A percentile compares a stretch with the other conserved stretches of the same genome.
Evolutionary conservation across 2,113 vertebrate genomes (phyloP).

Genomic region (Gorilla gorilla): DNA sequence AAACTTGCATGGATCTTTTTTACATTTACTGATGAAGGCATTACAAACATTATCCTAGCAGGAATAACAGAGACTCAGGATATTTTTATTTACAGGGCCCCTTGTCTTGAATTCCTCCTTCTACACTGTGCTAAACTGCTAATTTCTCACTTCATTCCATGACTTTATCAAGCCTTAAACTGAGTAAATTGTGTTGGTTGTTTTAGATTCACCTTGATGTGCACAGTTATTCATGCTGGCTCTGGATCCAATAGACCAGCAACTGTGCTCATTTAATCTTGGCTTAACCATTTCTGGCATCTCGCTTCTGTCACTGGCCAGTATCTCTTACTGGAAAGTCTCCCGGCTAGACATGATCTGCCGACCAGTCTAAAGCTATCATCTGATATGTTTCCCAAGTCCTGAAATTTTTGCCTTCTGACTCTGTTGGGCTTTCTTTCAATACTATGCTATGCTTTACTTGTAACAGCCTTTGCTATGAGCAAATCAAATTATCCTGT

Average conservation of each 20-base stretch:
- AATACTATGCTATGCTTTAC: not conserved
- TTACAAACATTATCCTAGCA: not conserved
- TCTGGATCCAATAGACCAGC: not conserved
- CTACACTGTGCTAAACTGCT: not conserved
- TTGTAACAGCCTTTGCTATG: fast-evolving
- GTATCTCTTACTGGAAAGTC: not conserved
- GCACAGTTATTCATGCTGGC: not conserved
- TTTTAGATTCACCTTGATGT: not conserved
- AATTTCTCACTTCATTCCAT: not conserved
- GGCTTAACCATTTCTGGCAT: not conserved
- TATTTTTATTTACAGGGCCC: not conserved
- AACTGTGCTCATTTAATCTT: not conserved
- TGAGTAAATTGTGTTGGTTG: not conserved
- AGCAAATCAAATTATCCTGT: not conserved
- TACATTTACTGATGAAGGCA: not conserved
- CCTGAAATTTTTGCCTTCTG: not conserved
- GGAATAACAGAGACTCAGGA: not conserved
- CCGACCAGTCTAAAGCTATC: not conserved
- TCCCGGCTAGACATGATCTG: not conserved
- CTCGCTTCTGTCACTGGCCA: not conserved
- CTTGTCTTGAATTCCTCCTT: not conserved
- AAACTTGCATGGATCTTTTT: not conserved
- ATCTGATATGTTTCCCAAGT: not conserved
- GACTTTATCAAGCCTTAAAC: not conserved
- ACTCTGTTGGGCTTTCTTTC: not conserved